These are phyloP conservation scores for Chaenogobius annularis DNA, from an alignment of 2,113 vertebrate species.

Conservation along the genomic window DNA sequence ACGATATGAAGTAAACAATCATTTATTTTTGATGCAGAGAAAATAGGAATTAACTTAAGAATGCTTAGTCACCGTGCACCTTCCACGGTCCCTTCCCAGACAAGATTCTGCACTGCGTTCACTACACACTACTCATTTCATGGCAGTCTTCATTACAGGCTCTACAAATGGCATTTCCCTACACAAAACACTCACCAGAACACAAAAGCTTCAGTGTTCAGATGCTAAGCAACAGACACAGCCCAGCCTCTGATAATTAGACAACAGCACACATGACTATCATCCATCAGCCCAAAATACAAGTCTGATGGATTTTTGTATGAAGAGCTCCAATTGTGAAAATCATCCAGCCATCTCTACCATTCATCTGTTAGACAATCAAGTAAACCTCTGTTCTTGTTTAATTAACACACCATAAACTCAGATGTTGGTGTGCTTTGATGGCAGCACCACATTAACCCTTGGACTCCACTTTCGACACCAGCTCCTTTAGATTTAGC, in stretches of 20 bases:
- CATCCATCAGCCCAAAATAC: constrained; percentile 7
- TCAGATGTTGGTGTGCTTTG: no score
- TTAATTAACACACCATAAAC: no score
- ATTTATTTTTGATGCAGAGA: not conserved
- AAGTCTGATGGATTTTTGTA: not conserved
- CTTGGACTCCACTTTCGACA: no score
- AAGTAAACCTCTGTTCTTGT: no score
- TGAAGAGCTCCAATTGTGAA: not conserved
- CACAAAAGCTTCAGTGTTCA: constrained; percentile 49
- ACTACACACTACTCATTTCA: not conserved
- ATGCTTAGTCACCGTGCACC: constrained; percentile 38
- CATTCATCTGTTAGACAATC: not conserved
- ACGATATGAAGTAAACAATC: not conserved
- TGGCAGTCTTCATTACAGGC: not conserved
- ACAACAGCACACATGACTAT: constrained; percentile 11
- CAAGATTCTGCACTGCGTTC: not conserved
- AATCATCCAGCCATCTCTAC: not conserved
- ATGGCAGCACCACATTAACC: no score
- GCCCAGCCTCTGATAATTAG: constrained; percentile 11
- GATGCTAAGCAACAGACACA: constrained; percentile 10
- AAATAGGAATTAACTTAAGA: not conserved
- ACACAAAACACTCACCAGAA: not conserved
- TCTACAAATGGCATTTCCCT: not conserved
- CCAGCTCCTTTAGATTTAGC: no score
- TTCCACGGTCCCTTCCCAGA: not conserved